Evolutionary conservation across 2,888 invertebrate species (phyloP).

Genomic region (Podotricha telesiphe): DNA sequence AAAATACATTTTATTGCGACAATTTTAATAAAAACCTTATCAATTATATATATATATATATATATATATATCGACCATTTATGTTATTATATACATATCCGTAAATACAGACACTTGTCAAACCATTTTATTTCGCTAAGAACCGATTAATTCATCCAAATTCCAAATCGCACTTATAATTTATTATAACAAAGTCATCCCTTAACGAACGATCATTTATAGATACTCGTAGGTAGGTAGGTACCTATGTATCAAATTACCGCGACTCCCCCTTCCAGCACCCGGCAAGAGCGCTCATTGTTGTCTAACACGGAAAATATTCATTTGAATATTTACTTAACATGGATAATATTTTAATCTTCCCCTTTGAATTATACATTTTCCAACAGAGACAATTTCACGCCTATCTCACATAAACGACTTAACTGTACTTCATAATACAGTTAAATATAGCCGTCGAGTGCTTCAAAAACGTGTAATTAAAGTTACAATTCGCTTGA

Average conservation of each 20-base stretch:
- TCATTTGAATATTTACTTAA: slow-evolving; percentile 85
- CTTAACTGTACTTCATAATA: slow-evolving; percentile 56
- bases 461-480: slow-evolving; percentile 41
- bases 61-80: too few species aligned
- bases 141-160: slow-evolving; percentile 74
- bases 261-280: slow-evolving; percentile 67
- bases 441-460: slow-evolving; percentile 60
- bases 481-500: slow-evolving; percentile 63
- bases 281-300: slow-evolving; percentile 72
- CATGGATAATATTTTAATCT: slow-evolving; percentile 85
- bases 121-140: slow-evolving; percentile 52
- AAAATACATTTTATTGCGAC: too few species aligned
- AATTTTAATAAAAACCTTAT: too few species aligned
- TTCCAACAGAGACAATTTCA: slow-evolving; percentile 83
- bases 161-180: slow-evolving; percentile 80
- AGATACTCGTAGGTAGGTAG: slow-evolving; percentile 73
- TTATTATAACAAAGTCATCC: slow-evolving; percentile 80
- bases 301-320: slow-evolving; percentile 85
- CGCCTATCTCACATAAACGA: slow-evolving; percentile 66
- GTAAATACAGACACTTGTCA: background rate
- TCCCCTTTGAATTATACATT: slow-evolving; percentile 84
- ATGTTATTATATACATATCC: background rate
- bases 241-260: slow-evolving; percentile 80
- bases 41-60: too few species aligned
- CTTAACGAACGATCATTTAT: slow-evolving; percentile 78